These are phyloP conservation scores for Chanos chanos DNA, from an alignment of 2,797 vertebrate genomes.

Conservation along the genomic window DNA sequence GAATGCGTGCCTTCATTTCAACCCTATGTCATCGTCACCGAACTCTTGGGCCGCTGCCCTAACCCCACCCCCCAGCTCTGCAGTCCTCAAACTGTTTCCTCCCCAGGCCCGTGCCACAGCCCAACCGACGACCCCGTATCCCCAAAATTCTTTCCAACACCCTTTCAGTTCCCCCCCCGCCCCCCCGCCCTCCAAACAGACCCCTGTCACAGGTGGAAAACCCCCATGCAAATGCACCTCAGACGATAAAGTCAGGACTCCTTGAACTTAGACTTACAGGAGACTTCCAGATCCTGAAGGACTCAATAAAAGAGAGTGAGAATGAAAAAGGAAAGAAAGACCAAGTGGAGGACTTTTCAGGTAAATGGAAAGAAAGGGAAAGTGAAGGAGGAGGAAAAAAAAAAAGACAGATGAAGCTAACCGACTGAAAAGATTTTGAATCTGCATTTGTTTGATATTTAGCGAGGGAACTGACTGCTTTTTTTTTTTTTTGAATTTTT, in stretches of 20 bases:
- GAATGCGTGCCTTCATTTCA: slow-evolving; percentile 99
- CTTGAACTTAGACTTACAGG: slow-evolving; percentile 80
- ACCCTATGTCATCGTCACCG: slow-evolving; percentile 90
- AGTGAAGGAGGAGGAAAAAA: slow-evolving; percentile 41
- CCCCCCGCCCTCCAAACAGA: slow-evolving; percentile 49
- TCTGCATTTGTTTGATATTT: slow-evolving; percentile 74
- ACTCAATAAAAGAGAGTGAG: slow-evolving; percentile 49
- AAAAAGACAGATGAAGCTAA: slow-evolving; percentile 86
- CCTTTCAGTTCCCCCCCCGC: slow-evolving; percentile 76
- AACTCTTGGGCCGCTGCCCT: slow-evolving; percentile 53
- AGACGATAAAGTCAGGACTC: slow-evolving; percentile 75
- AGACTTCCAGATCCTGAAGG: slow-evolving; percentile 67
- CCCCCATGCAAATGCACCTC: slow-evolving; percentile 54
- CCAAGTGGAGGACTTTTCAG: slow-evolving; percentile 63
- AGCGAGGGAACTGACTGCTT: slow-evolving; percentile 77
- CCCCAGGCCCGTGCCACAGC: slow-evolving; percentile 36
- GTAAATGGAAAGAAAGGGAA: slow-evolving; percentile 62
- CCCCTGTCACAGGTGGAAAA: slow-evolving; percentile 45
- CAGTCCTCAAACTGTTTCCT: slow-evolving; percentile 7
- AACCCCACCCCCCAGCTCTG: slow-evolving; percentile 32
- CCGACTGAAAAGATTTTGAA: slow-evolving; percentile 85
- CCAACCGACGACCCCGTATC: slow-evolving; percentile 37
- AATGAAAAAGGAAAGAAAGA: slow-evolving; percentile 49
- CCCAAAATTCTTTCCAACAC: slow-evolving; percentile 74
- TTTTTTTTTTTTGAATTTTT: slow-evolving; percentile 79